Conservation (phyloP, 2,113 vertebrate genomes). For the Saguinus midas region DNA sequence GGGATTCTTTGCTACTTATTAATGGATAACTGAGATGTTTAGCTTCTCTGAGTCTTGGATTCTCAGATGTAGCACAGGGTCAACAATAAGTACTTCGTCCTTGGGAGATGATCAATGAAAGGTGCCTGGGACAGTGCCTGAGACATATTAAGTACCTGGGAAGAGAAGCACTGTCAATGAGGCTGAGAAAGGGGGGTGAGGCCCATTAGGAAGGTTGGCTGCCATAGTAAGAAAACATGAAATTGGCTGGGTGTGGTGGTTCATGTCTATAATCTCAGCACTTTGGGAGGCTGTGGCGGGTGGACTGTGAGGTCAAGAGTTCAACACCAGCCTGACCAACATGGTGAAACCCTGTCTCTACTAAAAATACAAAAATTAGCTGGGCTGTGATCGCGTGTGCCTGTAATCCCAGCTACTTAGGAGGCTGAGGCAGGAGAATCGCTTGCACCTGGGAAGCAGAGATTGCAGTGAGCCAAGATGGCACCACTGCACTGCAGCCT, state of each 20-base stretch:
- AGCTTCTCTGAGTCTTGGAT: background rate
- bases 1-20: background rate
- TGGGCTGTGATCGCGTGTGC: no score
- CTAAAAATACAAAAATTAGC: no score
- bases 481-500: no score
- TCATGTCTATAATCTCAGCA: no score
- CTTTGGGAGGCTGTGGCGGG: no score
- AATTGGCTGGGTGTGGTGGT: background rate
- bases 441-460: no score
- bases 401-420: no score
- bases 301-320: no score
- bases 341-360: no score
- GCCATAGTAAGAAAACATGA: background rate
- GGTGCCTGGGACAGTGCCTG: background rate
- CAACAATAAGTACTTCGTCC: background rate
- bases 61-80: background rate
- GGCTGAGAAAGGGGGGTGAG: background rate
- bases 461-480: no score
- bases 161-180: fast-evolving
- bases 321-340: no score
- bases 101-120: background rate
- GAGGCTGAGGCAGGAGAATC: no score
- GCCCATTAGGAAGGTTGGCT: background rate
- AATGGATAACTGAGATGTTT: background rate
- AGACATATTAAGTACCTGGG: background rate